These are phyloP conservation scores for Potamarius usumacintae DNA, from an alignment of 2,113 vertebrate genomes.

Conservation along the genomic window DNA sequence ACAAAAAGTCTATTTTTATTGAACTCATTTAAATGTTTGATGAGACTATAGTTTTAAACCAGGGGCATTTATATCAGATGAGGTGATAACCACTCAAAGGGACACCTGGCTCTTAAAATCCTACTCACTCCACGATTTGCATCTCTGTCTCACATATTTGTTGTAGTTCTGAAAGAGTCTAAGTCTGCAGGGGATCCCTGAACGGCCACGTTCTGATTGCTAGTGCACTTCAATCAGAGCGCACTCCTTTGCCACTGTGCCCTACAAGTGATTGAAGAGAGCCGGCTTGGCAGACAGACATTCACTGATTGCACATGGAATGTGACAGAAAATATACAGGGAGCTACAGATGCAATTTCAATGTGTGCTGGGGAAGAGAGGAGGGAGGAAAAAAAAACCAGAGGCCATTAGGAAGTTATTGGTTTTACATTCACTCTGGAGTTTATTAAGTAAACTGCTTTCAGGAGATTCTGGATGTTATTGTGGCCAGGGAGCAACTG, in stretches of 20 bases:
- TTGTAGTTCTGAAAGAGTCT: neutral
- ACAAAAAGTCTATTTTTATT: neutral
- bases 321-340: conserved; percentile 44
- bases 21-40: neutral
- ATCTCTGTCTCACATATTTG: neutral
- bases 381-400: neutral
- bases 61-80: neutral
- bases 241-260: conserved; percentile 26
- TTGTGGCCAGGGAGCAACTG: neutral
- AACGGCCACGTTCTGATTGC: conserved; percentile 51
- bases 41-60: neutral
- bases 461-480: neutral
- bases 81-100: neutral
- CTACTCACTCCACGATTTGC: neutral
- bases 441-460: conserved; percentile 46
- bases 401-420: conserved; percentile 39
- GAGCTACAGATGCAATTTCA: conserved; percentile 36
- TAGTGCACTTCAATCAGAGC: conserved; percentile 56
- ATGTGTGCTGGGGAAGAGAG: neutral
- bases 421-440: conserved; percentile 33
- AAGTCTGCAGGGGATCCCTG: conserved; percentile 16
- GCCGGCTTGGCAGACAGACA: conserved; percentile 19
- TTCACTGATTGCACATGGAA: conserved; percentile 61
- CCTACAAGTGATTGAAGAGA: conserved; percentile 50
- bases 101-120: conserved; percentile 3